Evolutionary conservation across 2,797 vertebrate species (phyloP), one percentile per base, ranked within the genome.

Genomic region (Peromyscus aztecus): DNA sequence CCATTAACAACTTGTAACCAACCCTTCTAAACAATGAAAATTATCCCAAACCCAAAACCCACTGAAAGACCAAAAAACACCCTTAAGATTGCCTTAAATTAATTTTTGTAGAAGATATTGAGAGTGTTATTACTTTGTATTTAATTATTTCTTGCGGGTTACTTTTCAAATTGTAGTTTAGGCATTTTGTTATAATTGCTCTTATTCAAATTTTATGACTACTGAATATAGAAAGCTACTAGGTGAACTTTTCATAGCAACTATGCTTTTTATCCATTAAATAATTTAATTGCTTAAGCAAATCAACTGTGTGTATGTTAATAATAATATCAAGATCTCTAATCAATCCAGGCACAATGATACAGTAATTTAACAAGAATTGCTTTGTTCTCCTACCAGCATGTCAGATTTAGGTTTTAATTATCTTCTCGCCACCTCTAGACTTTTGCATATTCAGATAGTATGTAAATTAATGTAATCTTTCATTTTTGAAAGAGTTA

Each of bases 331-430:
- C 94, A 96, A 96, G 14, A 93, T 5, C 4, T 19, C 84, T 98
- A 95, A 94, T 80, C 49, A 65, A 84, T 95, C 81, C 52, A 19
- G 46, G 67, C 9, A 94, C 0, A 1, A 46, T 97, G 80, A 81
- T 95, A 46, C 27, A 96, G 52, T 67, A 88, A 91, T 95, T 95
- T 94, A 98, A 94, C 92, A 97, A 89, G 82, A 92, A 89, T 92
- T 93, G 84, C 57, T 90, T 96, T 95, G 83, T 96, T 98, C 84
- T 46, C 88, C 57, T 96, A 96, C 29, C 81, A 90, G 55, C 16
- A 73, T 96, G 81, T 90, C 77, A 97, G 5, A 89, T 86, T 81
- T 96, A 95, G 61, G 52, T 96, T 97, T 97, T 96, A 94, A 96
- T 97, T 96, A 94, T 97, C 77, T 97, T 95, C 84, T 91, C 37